Evolutionary conservation across 2,888 invertebrate genomes (phyloP).

Genomic region (Nesidiocoris tenuis): DNA sequence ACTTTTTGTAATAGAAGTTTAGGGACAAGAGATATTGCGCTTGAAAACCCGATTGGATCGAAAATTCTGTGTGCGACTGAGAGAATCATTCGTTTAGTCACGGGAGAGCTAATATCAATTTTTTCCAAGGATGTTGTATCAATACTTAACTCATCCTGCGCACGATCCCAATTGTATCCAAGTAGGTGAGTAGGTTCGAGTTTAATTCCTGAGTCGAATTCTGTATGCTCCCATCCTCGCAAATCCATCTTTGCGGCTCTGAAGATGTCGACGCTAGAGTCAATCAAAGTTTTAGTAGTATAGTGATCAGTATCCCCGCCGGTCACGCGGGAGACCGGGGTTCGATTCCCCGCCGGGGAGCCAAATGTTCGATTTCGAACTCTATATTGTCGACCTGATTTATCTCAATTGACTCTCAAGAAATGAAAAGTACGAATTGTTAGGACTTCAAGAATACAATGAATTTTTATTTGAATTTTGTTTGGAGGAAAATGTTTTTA

Average conservation of each 20-base stretch:
- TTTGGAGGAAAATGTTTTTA: too few species aligned
- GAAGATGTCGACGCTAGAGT: background rate
- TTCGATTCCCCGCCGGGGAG: slow-evolving; percentile 60
- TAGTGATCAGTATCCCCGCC: slow-evolving; percentile 60
- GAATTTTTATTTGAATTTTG: too few species aligned
- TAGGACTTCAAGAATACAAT: too few species aligned
- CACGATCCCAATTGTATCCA: slow-evolving; percentile 1
- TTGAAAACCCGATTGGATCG: background rate
- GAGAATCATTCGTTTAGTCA: background rate
- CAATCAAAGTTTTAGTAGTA: slow-evolving; percentile 55
- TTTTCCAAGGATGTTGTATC: background rate
- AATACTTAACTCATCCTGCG: background rate
- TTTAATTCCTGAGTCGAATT: background rate
- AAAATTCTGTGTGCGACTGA: slow-evolving; percentile 1
- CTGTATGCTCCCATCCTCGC: background rate
- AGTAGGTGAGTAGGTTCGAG: background rate
- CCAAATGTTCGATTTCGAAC: too few species aligned
- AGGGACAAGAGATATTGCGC: background rate
- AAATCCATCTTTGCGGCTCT: background rate
- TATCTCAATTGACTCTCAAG: too few species aligned
- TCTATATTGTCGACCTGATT: too few species aligned
- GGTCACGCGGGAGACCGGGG: slow-evolving; percentile 60
- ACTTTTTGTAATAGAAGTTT: background rate
- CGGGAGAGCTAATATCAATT: background rate
- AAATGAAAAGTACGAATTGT: too few species aligned